Evolutionary conservation across 2,888 invertebrate species (phyloP).

Genomic region (Drosophila pseudotakahashii): DNA sequence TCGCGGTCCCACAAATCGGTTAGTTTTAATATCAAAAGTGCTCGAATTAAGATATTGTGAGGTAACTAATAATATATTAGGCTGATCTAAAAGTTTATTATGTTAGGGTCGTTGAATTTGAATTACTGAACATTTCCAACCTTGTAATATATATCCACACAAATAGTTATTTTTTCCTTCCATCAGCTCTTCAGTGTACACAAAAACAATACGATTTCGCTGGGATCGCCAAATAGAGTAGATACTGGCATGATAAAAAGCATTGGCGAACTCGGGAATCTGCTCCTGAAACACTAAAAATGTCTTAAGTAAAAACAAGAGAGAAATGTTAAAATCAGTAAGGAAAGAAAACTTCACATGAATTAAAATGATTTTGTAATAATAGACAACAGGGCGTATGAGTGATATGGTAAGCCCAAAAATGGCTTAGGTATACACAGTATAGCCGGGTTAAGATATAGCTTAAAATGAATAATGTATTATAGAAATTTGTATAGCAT

Average conservation of each 20-base stretch:
- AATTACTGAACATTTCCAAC: slow-evolving; percentile 13
- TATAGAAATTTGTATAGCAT: too few relatives aligned
- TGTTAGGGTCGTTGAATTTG: background rate
- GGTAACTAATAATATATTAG: slow-evolving; percentile 75
- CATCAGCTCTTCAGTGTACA: slow-evolving; percentile 58
- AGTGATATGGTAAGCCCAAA: too few relatives aligned
- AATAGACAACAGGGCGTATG: too few relatives aligned
- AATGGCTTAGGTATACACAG: too few relatives aligned
- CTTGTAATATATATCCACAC: slow-evolving; percentile 62
- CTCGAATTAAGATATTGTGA: slow-evolving; percentile 54
- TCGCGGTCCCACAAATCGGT: slow-evolving; percentile 75
- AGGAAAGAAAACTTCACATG: too few relatives aligned
- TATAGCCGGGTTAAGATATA: too few relatives aligned
- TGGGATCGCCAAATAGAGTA: slow-evolving; percentile 75
- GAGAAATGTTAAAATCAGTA: background rate
- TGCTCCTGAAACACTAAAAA: slow-evolving; percentile 79
- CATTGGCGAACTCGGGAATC: slow-evolving; percentile 68
- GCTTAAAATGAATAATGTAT: too few relatives aligned
- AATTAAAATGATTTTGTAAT: too few relatives aligned
- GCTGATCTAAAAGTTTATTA: slow-evolving; percentile 66
- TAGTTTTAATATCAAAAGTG: slow-evolving; percentile 73
- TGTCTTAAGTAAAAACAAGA: slow-evolving; percentile 42
- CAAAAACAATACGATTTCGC: slow-evolving; percentile 71
- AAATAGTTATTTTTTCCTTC: slow-evolving; percentile 38
- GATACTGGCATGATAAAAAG: slow-evolving; percentile 70